Conservation (phyloP, 2,797 vertebrate species). For the Miichthys miiuy region DNA sequence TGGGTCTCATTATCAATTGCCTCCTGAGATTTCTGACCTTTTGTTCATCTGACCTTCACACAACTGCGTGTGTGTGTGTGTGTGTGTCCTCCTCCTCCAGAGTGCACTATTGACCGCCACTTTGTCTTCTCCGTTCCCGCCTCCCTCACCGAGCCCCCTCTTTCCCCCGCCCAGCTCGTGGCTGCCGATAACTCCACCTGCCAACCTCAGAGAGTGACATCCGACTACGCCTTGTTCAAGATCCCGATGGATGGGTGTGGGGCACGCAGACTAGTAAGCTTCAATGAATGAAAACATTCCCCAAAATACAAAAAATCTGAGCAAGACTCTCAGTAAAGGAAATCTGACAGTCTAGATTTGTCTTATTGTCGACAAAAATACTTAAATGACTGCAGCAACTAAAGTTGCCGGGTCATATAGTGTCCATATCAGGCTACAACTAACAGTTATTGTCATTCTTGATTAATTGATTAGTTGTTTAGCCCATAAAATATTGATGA, state of each 20-base stretch:
- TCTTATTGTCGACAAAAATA: background rate
- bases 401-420: background rate
- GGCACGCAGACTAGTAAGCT: constrained; percentile 79
- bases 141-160: constrained; percentile 80
- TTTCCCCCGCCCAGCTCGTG: constrained; percentile 77
- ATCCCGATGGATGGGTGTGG: constrained; percentile 86
- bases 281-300: constrained; percentile 1
- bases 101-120: constrained; percentile 86
- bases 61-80: constrained; percentile 35
- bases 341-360: no score
- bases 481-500: no score
- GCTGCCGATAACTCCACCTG: constrained; percentile 78
- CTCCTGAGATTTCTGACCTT: constrained; percentile 77
- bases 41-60: constrained; percentile 71
- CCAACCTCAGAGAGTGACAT: constrained; percentile 77
- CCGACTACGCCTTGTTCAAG: constrained; percentile 83
- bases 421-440: no score
- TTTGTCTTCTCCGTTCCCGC: constrained; percentile 86
- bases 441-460: no score
- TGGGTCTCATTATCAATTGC: constrained; percentile 75
- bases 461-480: no score
- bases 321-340: background rate
- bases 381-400: background rate
- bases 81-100: constrained; percentile 68
- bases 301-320: background rate